Conservation (phyloP, 2,888 invertebrate species). For the Eumacrocentrus americanus region DNA sequence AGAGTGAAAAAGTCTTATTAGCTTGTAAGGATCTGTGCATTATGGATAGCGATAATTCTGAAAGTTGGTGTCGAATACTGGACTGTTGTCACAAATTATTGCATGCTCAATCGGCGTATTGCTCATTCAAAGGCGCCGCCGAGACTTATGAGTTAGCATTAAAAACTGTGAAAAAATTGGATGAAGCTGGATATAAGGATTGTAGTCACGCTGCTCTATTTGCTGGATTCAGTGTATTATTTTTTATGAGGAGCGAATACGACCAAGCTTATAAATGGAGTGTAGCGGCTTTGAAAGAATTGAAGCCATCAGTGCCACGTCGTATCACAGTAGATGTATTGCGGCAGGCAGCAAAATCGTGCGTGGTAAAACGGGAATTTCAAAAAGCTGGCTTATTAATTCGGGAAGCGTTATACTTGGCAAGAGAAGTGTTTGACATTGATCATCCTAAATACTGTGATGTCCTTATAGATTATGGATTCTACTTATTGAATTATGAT, state of each 20-base stretch:
- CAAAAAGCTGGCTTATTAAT: slow-evolving; percentile 81
- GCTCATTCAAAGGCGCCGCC: slow-evolving; percentile 79
- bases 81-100: slow-evolving; percentile 87
- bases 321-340: slow-evolving; percentile 81
- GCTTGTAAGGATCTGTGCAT: slow-evolving; percentile 73
- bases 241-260: slow-evolving; percentile 86
- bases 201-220: slow-evolving; percentile 72
- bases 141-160: slow-evolving; percentile 71
- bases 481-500: slow-evolving; percentile 88
- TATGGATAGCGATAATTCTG: slow-evolving; percentile 63
- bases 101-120: slow-evolving; percentile 82
- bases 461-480: slow-evolving; percentile 86
- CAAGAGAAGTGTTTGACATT: slow-evolving; percentile 69
- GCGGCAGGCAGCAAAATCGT: slow-evolving; percentile 85
- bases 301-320: slow-evolving; percentile 69
- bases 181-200: slow-evolving; percentile 51
- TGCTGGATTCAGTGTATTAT: slow-evolving; percentile 82
- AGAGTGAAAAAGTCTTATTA: slow-evolving; percentile 75
- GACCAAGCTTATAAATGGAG: slow-evolving; percentile 73
- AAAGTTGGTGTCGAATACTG: slow-evolving; percentile 72
- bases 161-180: slow-evolving; percentile 64
- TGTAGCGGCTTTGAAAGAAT: slow-evolving; percentile 73
- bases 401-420: slow-evolving; percentile 78
- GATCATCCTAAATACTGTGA: slow-evolving; percentile 85
- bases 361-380: slow-evolving; percentile 88